Evolutionary conservation across 2,888 invertebrate genomes (phyloP).

Genomic region (Scelioninae gen. 2): DNA sequence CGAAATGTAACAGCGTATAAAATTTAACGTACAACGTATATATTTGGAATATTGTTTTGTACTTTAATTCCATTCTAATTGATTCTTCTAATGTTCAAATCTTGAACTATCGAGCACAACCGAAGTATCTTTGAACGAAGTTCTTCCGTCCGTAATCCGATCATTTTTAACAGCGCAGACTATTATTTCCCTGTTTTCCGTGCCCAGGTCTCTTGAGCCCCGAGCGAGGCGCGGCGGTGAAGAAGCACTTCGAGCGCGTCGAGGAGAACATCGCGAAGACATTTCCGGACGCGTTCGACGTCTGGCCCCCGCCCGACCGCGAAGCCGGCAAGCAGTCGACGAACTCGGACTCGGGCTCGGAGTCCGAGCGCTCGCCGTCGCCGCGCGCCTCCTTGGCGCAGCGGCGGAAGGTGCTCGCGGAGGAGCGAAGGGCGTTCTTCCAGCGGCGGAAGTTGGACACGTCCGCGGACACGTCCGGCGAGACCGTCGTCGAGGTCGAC

Average conservation of each 20-base stretch:
- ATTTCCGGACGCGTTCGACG: slow-evolving; percentile 51
- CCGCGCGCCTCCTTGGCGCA: slow-evolving; percentile 55
- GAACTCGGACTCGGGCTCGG: slow-evolving; percentile 65
- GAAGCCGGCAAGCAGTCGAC: slow-evolving; percentile 28
- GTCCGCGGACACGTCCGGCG: slow-evolving; percentile 65
- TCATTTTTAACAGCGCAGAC: too few species aligned
- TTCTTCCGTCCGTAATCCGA: too few species aligned
- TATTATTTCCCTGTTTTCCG: neutral
- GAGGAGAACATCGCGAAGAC: slow-evolving; percentile 56
- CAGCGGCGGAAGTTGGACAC: slow-evolving; percentile 68
- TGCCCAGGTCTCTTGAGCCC: slow-evolving; percentile 48
- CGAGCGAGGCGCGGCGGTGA: slow-evolving; percentile 53
- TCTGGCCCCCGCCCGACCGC: slow-evolving; percentile 44
- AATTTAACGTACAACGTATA: too few species aligned
- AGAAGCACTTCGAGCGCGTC: slow-evolving; percentile 56
- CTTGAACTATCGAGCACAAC: too few species aligned
- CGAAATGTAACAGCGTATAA: too few species aligned
- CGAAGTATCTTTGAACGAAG: too few species aligned
- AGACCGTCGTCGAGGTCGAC: slow-evolving; percentile 66
- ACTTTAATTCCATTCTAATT: too few species aligned
- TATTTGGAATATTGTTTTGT: too few species aligned
- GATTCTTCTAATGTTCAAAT: too few species aligned
- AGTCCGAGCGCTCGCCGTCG: slow-evolving; percentile 63
- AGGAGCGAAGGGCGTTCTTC: slow-evolving; percentile 71
- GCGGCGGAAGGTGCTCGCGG: slow-evolving; percentile 66